Evolutionary conservation across 2,113 vertebrate species (phyloP), one percentile per base, ranked within the genome.

Genomic region (Neodon shergylaensis): DNA sequence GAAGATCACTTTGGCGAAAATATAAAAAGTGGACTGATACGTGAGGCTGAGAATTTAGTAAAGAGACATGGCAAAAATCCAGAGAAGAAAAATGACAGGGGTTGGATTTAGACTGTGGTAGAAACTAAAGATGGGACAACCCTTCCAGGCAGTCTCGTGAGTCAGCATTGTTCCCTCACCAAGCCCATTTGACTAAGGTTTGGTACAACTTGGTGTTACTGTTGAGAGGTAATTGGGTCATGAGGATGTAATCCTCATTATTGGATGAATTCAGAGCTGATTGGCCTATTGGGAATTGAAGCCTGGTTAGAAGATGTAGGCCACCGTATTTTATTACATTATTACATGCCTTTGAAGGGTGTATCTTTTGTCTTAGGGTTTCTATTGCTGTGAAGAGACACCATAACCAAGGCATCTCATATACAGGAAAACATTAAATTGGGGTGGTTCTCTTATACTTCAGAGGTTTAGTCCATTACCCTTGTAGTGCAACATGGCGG

Each of bases 1-100:
- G 94, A 96, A 65, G 39, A 91, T 74, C n/a, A 65, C 49, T 94
- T 96, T 44, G 42, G 88, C 54, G 70, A 90, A 92, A 92, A 95
- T 36, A 70, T 7, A 36, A 63, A 47, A 52, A 96, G 79, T 31
- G 33, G 68, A 86, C 58, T 79, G 33, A 92, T 68, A 78, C 58
- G 61, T 5, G 42, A 92, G 22, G n/a, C 49, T 94, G 63, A 93
- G 31, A 63, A 12, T 81, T 92, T 89, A 96, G 52, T 65, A 86
- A 91, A 49, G 36, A 89, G 54, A 39, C 13, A 28, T 83, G 77
- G n/a, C n/a, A 86, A 42, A 81, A 39, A 95, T 72, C 72, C 31
- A 90, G 68, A 91, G 39, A 26, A 14, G 65, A 47, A 16, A 94
- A 95, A 90, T 42, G 17, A 10, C 66, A 89, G 39, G 0, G 1